Percentiles rank a stretch among this genome's conserved stretches.
Evolutionary conservation across 37 sponge, comb jelly and placozoan species (phyloP).

Genomic region (Oopsacas minuta): DNA sequence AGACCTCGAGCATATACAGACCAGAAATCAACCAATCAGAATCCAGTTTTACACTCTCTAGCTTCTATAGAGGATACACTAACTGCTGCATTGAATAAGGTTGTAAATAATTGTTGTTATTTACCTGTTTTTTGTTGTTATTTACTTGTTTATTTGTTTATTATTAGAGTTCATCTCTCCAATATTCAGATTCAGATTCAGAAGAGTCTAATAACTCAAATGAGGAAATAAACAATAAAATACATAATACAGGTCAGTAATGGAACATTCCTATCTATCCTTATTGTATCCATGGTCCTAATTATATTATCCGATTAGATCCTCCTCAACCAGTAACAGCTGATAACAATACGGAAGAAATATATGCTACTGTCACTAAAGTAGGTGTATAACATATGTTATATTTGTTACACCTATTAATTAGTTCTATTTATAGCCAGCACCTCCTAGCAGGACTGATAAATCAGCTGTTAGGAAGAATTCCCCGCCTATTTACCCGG

Average conservation of each 20-base stretch:
- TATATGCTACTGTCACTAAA: too few relatives aligned
- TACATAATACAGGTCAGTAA: neutral
- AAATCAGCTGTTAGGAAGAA: neutral
- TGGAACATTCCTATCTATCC: too few relatives aligned
- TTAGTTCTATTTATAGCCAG: too few relatives aligned
- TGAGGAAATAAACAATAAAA: neutral
- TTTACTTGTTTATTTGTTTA: neutral
- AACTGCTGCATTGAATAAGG: neutral
- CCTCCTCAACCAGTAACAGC: neutral
- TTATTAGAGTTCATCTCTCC: neutral
- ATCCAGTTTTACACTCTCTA: neutral
- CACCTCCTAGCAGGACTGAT: too few relatives aligned
- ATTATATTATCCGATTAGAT: too few relatives aligned
- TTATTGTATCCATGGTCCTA: too few relatives aligned
- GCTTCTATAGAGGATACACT: neutral
- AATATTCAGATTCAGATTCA: neutral
- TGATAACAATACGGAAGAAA: neutral
- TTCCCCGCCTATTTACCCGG: neutral
- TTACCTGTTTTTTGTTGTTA: neutral
- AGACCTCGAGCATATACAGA: neutral
- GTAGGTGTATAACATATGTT: too few relatives aligned
- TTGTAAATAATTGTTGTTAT: neutral
- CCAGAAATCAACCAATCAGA: neutral
- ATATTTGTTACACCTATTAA: too few relatives aligned
- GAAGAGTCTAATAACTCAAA: neutral